Evolutionary conservation across 1,140 invertebrate species (phyloP), one percentile per base, ranked within the genome.

Genomic region (Trichonephila clavata): DNA sequence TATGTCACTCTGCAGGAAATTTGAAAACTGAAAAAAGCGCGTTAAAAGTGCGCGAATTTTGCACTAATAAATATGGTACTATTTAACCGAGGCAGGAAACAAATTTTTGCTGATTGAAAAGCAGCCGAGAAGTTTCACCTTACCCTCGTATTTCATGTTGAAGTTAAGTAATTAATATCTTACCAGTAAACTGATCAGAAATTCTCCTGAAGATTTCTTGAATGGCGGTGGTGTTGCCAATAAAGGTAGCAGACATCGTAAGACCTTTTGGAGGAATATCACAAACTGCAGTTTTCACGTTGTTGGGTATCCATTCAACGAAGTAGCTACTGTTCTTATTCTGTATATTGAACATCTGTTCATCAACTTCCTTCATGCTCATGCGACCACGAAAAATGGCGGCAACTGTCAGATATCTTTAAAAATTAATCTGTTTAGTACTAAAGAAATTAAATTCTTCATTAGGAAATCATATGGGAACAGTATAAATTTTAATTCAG

Each of bases 301-400:
- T 96, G 95, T 96, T 96, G 57, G 96, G 96, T 93, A 96, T 96
- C 96, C 96, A 96, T 95, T 96, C 96, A 93, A 96, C 96, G 91
- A 96, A 96, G 95, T 96, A 96, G 84, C 94, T 95, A 92, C 96
- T 97, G 95, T 97, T 97, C 95, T 97, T 97, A 94, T 97, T 97
- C 95, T 97, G 97, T 63, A 98, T 97, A 95, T 98, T 98, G 57
- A 98, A 96, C 97, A 98, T 96, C 94, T 96, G 96, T 94, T 96
- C 96, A 77, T 96, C 96, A 13, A 97, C 97, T 95, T 99, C 98
- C 96, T 98, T 99, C 98, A 99, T 99, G 39, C 98, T 99, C 98
- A 99, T 99, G 84, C 98, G 97, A 57, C 97, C 99, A 95, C 98
- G 97, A 97, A 99, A 99, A 95, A 99, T 98, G 80, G 98, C 98